These are phyloP conservation scores for Macrostomum cliftonense DNA, from an alignment of 2,888 invertebrate genomes.

Conservation along the genomic window DNA sequence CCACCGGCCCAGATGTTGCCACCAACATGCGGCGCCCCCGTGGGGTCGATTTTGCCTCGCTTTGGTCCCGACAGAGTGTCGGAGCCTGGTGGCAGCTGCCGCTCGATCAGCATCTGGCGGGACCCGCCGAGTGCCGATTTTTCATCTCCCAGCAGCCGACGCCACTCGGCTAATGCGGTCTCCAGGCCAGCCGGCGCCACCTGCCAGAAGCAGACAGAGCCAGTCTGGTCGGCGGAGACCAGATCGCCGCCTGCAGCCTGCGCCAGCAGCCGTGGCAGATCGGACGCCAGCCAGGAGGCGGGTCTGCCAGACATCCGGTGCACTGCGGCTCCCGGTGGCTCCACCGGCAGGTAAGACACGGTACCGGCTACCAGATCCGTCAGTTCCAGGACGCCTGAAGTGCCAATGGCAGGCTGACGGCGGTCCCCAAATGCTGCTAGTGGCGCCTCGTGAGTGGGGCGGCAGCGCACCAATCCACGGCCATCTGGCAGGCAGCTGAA, in stretches of 20 bases:
- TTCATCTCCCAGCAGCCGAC: conserved; percentile 34
- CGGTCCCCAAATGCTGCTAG: conserved; percentile 10
- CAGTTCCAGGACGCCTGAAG: conserved; percentile 42
- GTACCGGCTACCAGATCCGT: conserved; percentile 40
- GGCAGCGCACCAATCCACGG: background rate
- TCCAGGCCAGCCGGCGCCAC: conserved; percentile 39
- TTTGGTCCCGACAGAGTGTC: conserved; percentile 53
- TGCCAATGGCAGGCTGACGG: conserved; percentile 4
- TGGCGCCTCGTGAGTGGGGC: background rate
- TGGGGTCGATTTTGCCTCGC: conserved; percentile 72
- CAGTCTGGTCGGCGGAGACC: conserved; percentile 44
- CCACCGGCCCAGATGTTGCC: conserved; percentile 94
- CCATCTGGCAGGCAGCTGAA: background rate
- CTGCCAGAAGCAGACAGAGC: conserved; percentile 45
- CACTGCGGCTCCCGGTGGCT: background rate
- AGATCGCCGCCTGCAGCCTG: conserved; percentile 32
- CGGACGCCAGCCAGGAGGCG: conserved; percentile 39
- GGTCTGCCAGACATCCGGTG: conserved; percentile 29
- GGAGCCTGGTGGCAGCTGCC: background rate
- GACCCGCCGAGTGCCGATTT: conserved; percentile 14
- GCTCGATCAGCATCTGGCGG: conserved; percentile 21
- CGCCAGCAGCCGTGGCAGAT: conserved; percentile 9
- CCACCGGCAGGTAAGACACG: conserved; percentile 43
- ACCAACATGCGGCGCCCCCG: conserved; percentile 77
- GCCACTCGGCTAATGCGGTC: conserved; percentile 41